These are phyloP conservation scores for Pseudanteris insignis DNA, from an alignment of 2,888 invertebrate genomes.

Conservation along the genomic window DNA sequence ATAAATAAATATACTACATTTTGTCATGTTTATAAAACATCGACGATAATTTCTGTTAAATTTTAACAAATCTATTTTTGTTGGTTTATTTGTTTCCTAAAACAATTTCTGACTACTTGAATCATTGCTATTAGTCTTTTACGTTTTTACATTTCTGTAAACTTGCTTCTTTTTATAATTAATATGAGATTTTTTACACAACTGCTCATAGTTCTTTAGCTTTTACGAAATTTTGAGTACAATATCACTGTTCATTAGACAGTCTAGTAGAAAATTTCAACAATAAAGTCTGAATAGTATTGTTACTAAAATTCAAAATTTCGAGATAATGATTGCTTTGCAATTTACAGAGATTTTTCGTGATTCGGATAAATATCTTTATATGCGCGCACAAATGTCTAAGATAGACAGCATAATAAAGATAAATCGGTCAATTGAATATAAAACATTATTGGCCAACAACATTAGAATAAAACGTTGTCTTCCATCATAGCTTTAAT, in stretches of 20 bases:
- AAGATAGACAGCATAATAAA: conserved; percentile 5
- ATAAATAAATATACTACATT: conserved; percentile 64
- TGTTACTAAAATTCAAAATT: too few relatives aligned
- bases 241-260: too few relatives aligned
- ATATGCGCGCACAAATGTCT: conserved; percentile 2
- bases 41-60: conserved; percentile 65
- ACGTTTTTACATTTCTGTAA: too few relatives aligned
- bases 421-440: conserved; percentile 5
- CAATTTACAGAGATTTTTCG: conserved; percentile 38
- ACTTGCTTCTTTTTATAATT: too few relatives aligned
- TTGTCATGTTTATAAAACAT: conserved; percentile 66
- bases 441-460: conserved; percentile 12
- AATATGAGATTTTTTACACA: too few relatives aligned
- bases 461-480: conserved; percentile 7
- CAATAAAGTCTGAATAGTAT: too few relatives aligned
- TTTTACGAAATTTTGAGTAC: too few relatives aligned
- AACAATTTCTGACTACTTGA: conserved; percentile 51
- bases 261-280: too few relatives aligned
- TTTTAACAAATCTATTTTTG: conserved; percentile 62
- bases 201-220: too few relatives aligned
- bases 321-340: conserved; percentile 44
- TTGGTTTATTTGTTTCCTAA: conserved; percentile 52
- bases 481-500: too few relatives aligned
- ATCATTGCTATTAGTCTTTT: too few relatives aligned
- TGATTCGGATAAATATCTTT: conserved; percentile 40